phyloP scores from a whole-genome alignment of 2,797 vertebrate species.

The Cyprinodon diabolis region DNA sequence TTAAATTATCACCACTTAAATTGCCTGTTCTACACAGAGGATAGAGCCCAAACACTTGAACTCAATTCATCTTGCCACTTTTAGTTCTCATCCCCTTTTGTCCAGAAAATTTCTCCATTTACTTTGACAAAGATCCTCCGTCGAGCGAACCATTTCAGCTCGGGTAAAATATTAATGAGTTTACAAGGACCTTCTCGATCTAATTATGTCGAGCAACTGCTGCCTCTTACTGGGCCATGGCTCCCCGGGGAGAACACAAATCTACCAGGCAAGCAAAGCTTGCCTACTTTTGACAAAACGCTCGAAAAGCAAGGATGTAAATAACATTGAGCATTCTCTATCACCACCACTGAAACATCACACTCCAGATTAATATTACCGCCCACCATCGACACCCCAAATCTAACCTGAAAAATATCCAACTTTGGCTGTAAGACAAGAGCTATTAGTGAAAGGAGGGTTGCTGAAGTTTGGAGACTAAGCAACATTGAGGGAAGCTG shows the following conservation, averaged over 20 bases:
- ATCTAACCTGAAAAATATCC: slow-evolving; percentile 77
- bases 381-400: slow-evolving; percentile 59
- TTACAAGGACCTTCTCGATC: slow-evolving; percentile 83
- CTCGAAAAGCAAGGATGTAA: slow-evolving; percentile 78
- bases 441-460: slow-evolving; percentile 55
- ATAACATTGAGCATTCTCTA: slow-evolving; percentile 75
- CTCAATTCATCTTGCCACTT: slow-evolving; percentile 32
- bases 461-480: slow-evolving; percentile 22
- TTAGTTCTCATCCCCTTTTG: slow-evolving; percentile 21
- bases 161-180: slow-evolving; percentile 84
- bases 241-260: slow-evolving; percentile 79
- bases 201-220: slow-evolving; percentile 86
- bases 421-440: slow-evolving; percentile 65
- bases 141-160: slow-evolving; percentile 66
- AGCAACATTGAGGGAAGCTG: slow-evolving; percentile 34
- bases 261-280: slow-evolving; percentile 82
- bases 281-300: slow-evolving; percentile 84
- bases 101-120: slow-evolving; percentile 30
- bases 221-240: slow-evolving; percentile 83
- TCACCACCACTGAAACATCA: slow-evolving; percentile 53
- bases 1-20: slow-evolving; percentile 13
- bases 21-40: slow-evolving; percentile 15
- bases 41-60: slow-evolving; percentile 18
- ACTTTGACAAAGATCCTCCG: slow-evolving; percentile 45
- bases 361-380: slow-evolving; percentile 60